Conservation (phyloP, 2,113 vertebrate genomes). For the Toxostoma redivivum region DNA sequence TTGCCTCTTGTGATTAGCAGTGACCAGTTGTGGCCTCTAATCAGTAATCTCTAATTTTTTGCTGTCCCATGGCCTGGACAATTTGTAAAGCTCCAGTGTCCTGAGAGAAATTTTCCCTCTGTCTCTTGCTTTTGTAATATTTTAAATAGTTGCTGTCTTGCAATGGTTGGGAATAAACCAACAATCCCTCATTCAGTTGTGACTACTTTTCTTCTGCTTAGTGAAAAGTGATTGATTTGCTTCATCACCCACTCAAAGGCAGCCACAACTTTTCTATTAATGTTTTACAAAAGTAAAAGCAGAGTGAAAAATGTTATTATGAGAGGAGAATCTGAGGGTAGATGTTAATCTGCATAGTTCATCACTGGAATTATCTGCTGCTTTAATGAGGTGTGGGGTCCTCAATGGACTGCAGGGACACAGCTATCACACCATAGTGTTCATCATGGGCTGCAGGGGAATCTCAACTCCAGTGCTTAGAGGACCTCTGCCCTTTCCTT, state of each 20-base stretch:
- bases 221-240: slow-evolving; percentile 2
- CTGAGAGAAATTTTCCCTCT: neutral
- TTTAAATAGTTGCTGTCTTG: neutral
- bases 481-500: neutral
- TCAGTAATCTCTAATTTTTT: neutral
- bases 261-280: neutral
- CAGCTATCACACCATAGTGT: neutral
- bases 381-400: neutral
- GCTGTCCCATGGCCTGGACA: neutral
- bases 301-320: neutral
- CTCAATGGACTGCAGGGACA: neutral
- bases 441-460: neutral
- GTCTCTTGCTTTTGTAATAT: neutral
- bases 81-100: neutral
- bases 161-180: neutral
- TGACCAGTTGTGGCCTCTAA: neutral
- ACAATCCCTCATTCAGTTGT: neutral
- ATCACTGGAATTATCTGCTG: neutral
- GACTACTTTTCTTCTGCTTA: neutral
- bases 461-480: neutral
- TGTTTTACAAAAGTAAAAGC: neutral
- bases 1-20: neutral
- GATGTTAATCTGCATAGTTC: neutral
- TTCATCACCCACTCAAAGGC: neutral
- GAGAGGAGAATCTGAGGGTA: neutral